Evolutionary conservation across 2,888 invertebrate species (phyloP).

Genomic region (Cerastoderma edule): DNA sequence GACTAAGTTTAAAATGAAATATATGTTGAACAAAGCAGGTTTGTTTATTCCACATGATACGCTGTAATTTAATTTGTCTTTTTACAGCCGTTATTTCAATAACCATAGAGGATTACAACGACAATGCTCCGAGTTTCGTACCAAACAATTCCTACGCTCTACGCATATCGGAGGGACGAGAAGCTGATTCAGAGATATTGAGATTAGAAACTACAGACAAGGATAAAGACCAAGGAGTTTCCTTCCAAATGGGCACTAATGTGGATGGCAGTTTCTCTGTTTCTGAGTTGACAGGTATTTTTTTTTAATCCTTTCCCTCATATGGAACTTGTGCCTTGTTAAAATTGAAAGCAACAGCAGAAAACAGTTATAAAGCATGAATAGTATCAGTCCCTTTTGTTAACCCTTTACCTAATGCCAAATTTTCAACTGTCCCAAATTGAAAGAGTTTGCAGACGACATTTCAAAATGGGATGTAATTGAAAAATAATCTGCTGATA

Average conservation of each 20-base stretch:
- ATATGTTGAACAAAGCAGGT: background rate
- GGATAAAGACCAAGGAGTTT: slow-evolving; percentile 71
- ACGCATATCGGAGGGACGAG: slow-evolving; percentile 71
- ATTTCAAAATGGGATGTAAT: too few species aligned
- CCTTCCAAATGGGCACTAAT: slow-evolving; percentile 62
- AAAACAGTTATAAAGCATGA: too few species aligned
- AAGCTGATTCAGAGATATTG: slow-evolving; percentile 65
- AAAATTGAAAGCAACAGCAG: too few species aligned
- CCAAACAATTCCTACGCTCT: slow-evolving; percentile 64
- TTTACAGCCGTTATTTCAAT: slow-evolving; percentile 72
- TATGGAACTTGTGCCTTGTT: too few species aligned
- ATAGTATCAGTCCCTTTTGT: too few species aligned
- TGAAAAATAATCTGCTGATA: too few species aligned
- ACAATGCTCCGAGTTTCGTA: slow-evolving; percentile 74
- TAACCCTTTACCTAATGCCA: too few species aligned
- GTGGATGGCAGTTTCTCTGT: slow-evolving; percentile 59
- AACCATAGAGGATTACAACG: slow-evolving; percentile 74
- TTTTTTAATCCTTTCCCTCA: background rate
- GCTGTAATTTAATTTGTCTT: background rate
- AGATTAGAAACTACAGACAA: slow-evolving; percentile 71
- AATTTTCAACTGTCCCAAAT: too few species aligned
- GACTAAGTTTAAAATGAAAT: background rate
- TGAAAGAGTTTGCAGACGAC: too few species aligned
- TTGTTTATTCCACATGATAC: background rate
- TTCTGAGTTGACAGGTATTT: slow-evolving; percentile 56